Percentiles rank a stretch among this genome's conserved stretches.
Evolutionary conservation across 2,888 invertebrate genomes (phyloP).

Genomic region (Microplitis deprimator): DNA sequence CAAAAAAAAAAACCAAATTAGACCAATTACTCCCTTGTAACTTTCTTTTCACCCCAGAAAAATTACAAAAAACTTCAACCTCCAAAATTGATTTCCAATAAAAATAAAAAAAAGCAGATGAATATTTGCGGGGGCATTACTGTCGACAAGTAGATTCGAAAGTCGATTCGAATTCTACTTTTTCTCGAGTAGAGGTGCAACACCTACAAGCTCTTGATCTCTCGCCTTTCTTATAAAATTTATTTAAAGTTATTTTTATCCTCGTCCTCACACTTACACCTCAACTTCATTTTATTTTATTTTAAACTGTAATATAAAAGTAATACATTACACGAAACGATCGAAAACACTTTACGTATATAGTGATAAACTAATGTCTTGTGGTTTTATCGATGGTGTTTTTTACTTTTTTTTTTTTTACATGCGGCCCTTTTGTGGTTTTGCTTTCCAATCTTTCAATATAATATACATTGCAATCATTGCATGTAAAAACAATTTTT

Average conservation of each 20-base stretch:
- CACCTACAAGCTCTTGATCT: not conserved
- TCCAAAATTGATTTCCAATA: not conserved
- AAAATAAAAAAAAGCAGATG: not conserved
- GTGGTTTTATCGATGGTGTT: not conserved
- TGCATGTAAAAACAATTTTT: not conserved
- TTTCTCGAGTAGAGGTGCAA: not conserved
- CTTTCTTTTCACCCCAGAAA: too few species aligned
- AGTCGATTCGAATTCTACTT: not conserved
- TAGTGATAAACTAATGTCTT: not conserved
- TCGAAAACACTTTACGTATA: not conserved
- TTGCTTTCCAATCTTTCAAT: not conserved
- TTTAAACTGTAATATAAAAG: not conserved
- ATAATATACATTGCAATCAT: too few species aligned
- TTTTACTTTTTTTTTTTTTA: not conserved
- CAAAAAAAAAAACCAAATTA: not conserved
- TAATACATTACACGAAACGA: not conserved
- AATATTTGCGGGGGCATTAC: conserved; percentile 4
- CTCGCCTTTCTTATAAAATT: not conserved
- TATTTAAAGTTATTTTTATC: not conserved
- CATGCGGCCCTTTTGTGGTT: not conserved
- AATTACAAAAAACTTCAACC: too few species aligned
- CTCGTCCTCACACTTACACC: not conserved
- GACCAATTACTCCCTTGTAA: not conserved
- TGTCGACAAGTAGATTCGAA: not conserved
- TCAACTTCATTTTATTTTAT: not conserved